Percentiles rank a stretch among this genome's conserved stretches.
Conservation (phyloP, 2,113 vertebrate species). For the Micronisus gabar region DNA sequence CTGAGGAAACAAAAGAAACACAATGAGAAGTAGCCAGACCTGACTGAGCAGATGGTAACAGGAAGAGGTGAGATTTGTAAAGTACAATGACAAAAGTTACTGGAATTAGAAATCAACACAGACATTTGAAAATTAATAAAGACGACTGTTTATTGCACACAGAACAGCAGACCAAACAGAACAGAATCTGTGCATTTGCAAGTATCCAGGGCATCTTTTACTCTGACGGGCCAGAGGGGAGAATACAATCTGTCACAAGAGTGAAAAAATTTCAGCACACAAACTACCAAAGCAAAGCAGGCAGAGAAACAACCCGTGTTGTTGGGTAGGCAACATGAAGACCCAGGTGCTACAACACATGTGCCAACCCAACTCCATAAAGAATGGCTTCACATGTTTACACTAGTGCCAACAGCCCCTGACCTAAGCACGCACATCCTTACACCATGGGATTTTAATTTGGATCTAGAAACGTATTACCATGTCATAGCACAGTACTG, state of each 20-base stretch:
- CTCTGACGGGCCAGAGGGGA: background rate
- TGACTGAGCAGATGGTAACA: background rate
- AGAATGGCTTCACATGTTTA: background rate
- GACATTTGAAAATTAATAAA: background rate
- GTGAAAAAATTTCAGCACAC: background rate
- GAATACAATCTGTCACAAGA: background rate
- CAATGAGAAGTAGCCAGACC: background rate
- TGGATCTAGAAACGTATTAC: background rate
- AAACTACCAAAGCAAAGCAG: background rate
- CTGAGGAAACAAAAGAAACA: background rate
- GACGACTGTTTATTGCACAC: background rate
- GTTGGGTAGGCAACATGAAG: fast-evolving
- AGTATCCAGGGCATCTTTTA: background rate
- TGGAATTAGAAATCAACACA: background rate
- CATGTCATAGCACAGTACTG: background rate
- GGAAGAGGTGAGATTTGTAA: background rate
- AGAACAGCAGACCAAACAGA: background rate
- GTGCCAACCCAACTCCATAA: fast-evolving
- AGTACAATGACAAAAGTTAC: background rate
- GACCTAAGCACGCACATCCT: fast-evolving
- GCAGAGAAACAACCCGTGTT: background rate
- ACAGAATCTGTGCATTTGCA: background rate
- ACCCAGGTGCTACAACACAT: background rate
- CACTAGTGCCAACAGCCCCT: background rate
- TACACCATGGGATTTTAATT: fast-evolving